These are phyloP conservation scores for Apocheima hispidaria DNA, from an alignment of 2,888 invertebrate genomes.

Conservation along the genomic window DNA sequence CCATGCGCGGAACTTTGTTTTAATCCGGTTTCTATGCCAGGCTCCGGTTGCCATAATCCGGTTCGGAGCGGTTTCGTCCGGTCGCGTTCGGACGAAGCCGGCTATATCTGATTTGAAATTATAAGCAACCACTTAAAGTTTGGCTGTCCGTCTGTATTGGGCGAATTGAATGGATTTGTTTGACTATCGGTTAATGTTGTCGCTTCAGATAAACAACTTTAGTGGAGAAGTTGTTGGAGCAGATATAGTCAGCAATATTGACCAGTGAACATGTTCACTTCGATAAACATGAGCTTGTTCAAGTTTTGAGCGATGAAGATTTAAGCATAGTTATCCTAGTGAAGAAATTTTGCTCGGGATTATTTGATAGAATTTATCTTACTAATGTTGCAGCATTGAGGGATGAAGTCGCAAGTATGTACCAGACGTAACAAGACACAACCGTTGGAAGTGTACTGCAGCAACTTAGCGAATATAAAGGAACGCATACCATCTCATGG, in stretches of 20 bases:
- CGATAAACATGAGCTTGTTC: constrained; percentile 26
- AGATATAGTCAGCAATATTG: constrained; percentile 28
- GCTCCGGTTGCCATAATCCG: constrained; percentile 67
- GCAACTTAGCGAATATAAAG: too few relatives aligned
- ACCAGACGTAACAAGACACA: too few relatives aligned
- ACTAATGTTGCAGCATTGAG: background rate
- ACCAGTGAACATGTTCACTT: constrained; percentile 31
- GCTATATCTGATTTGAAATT: constrained; percentile 76
- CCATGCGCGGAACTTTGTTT: constrained; percentile 79
- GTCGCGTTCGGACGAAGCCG: constrained; percentile 53
- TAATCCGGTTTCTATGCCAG: constrained; percentile 75
- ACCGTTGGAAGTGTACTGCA: too few relatives aligned
- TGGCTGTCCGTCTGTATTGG: constrained; percentile 43
- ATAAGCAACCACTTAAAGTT: constrained; percentile 66
- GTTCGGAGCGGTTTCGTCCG: constrained; percentile 65
- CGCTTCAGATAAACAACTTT: constrained; percentile 31
- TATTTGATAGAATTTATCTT: constrained; percentile 3
- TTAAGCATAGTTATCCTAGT: constrained; percentile 17
- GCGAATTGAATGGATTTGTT: constrained; percentile 42
- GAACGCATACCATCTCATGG: too few relatives aligned
- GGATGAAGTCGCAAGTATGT: background rate
- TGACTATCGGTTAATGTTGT: constrained; percentile 35
- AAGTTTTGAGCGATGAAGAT: constrained; percentile 24
- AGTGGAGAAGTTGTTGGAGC: constrained; percentile 30
- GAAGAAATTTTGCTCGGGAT: constrained; percentile 4